phyloP scores from a whole-genome alignment of 1,140 invertebrate genomes.

The Hetaerina americana region DNA sequence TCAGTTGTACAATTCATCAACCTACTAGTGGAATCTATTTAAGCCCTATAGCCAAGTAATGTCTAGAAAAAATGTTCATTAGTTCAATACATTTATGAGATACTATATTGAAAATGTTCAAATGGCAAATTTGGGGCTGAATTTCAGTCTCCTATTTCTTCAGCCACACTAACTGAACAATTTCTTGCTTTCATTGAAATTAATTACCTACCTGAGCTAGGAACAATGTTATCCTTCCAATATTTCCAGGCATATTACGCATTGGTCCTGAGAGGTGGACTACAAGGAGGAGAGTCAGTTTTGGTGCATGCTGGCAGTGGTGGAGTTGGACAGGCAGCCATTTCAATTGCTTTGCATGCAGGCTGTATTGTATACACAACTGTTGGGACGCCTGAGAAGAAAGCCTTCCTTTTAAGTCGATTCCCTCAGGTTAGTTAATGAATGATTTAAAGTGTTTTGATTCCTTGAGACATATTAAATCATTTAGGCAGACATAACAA shows the following conservation, averaged over 20 bases:
- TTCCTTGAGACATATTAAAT: background rate
- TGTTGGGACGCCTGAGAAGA: slow-evolving; percentile 54
- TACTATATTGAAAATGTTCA: no score
- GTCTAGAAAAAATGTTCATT: no score
- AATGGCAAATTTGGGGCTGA: no score
- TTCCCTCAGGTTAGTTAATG: slow-evolving; percentile 41
- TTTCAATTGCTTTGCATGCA: slow-evolving; percentile 46
- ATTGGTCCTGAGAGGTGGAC: slow-evolving; percentile 37
- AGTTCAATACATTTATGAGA: no score
- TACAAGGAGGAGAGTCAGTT: slow-evolving; percentile 46
- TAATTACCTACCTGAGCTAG: no score
- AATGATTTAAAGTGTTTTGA: background rate
- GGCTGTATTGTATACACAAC: slow-evolving; percentile 57
- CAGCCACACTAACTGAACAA: no score
- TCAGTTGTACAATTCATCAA: no score
- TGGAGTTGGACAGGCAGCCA: slow-evolving; percentile 68
- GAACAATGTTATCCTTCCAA: no score
- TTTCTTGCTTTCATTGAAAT: no score
- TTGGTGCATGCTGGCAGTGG: slow-evolving; percentile 65
- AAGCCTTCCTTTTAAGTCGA: slow-evolving; percentile 44
- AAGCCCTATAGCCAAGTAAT: no score
- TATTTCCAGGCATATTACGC: slow-evolving; percentile 34
- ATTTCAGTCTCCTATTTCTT: no score
- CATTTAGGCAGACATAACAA: background rate
- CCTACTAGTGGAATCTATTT: no score